A percentile compares a stretch with the other conserved stretches of the same genome.
phyloP scores from a whole-genome alignment of 2,797 vertebrate species.

The Myotis planiceps region DNA sequence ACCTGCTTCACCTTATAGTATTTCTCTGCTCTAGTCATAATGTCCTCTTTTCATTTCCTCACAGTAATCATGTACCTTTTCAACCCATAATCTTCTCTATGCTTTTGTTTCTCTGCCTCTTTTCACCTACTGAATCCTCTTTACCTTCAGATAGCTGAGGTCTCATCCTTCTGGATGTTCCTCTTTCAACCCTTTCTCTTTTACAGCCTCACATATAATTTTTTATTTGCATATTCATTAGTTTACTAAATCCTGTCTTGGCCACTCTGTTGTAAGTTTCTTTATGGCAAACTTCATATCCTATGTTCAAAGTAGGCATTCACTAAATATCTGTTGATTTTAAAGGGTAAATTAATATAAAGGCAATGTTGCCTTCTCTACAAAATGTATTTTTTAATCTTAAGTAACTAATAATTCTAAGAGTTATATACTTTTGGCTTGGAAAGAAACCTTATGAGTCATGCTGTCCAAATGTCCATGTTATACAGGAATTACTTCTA shows the following conservation, averaged over 20 bases:
- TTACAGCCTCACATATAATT: neutral
- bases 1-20: neutral
- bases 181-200: neutral
- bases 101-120: neutral
- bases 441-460: neutral
- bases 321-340: neutral
- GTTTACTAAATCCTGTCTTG: neutral
- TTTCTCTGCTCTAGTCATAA: neutral
- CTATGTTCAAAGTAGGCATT: neutral
- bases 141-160: neutral
- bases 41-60: neutral
- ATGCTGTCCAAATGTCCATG: neutral
- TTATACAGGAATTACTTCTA: neutral
- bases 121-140: neutral
- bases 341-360: neutral
- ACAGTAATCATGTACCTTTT: neutral
- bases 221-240: neutral
- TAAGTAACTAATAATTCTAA: neutral
- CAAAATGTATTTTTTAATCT: neutral
- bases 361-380: neutral
- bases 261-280: neutral
- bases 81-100: neutral
- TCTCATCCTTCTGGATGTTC: neutral
- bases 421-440: neutral
- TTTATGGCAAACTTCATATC: neutral